A percentile compares a stretch with the other conserved stretches of the same genome.
Evolutionary conservation across 2,797 vertebrate genomes (phyloP).

Genomic region (Discoglossus pictus): DNA sequence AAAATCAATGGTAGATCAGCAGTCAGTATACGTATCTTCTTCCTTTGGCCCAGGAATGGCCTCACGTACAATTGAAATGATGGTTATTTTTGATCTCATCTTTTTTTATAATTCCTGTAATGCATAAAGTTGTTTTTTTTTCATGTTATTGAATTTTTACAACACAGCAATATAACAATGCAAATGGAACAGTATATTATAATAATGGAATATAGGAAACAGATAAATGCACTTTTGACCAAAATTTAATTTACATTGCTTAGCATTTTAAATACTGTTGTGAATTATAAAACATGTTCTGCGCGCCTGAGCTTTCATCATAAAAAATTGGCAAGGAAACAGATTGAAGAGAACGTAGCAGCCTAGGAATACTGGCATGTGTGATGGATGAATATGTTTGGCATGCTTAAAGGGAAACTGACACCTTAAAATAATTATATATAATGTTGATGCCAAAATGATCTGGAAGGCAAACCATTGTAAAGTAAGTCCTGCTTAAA

Average conservation of each 20-base stretch:
- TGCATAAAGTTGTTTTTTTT: conserved; percentile 5
- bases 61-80: conserved; percentile 16
- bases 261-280: conserved; percentile 10
- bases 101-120: conserved; percentile 10
- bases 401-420: too few species aligned
- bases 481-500: too few species aligned
- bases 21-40: conserved; percentile 23
- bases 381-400: too few species aligned
- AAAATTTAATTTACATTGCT: conserved; percentile 13
- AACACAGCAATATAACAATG: conserved; percentile 7
- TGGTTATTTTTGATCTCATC: conserved; percentile 23
- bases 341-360: too few species aligned
- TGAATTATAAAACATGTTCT: conserved; percentile 1
- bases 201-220: conserved; percentile 14
- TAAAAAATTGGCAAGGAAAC: too few species aligned
- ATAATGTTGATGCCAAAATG: too few species aligned
- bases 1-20: conserved; percentile 46
- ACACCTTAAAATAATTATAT: too few species aligned
- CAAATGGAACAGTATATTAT: conserved; percentile 18
- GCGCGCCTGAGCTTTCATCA: too few species aligned
- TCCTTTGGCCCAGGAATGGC: conserved; percentile 30
- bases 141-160: conserved; percentile 3
- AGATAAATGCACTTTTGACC: conserved; percentile 12
- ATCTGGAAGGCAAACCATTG: too few species aligned
- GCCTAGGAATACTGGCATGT: too few species aligned